Conservation (phyloP, 1,140 invertebrate species). For the Neodiprion lecontei region DNA sequence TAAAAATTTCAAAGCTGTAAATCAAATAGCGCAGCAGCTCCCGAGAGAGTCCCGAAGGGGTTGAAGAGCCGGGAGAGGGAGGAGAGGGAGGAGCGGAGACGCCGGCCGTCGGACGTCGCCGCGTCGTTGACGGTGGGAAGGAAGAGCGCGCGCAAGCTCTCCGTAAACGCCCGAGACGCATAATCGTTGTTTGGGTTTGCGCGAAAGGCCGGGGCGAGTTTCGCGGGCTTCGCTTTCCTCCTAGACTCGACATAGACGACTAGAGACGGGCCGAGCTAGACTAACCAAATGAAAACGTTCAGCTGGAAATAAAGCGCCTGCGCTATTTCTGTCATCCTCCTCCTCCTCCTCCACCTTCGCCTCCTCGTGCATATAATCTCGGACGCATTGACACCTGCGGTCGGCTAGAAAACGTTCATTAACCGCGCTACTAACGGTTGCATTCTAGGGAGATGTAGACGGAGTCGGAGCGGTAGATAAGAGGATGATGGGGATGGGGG, state of each 20-base stretch:
- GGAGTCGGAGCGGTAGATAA: too few species aligned
- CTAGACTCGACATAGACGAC: not conserved
- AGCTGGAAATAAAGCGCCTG: not conserved
- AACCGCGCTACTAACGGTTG: too few species aligned
- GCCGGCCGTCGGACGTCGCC: conserved; percentile 15
- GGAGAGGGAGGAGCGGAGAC: not conserved
- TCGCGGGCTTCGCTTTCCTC: not conserved
- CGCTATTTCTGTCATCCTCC: not conserved
- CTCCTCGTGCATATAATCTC: too few species aligned
- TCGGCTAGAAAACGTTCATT: too few species aligned
- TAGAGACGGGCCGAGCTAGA: not conserved
- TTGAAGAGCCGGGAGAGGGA: not conserved
- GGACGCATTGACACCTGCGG: too few species aligned
- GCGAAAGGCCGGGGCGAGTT: not conserved
- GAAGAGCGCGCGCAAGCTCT: not conserved
- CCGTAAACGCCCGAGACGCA: not conserved
- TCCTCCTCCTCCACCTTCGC: too few species aligned
- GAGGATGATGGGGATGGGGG: too few species aligned
- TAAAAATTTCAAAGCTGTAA: not conserved
- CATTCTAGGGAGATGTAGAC: too few species aligned
- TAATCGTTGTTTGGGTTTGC: not conserved
- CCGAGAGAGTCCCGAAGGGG: not conserved
- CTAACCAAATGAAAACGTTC: not conserved
- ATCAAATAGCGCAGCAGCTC: not conserved
- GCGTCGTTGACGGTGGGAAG: not conserved